Evolutionary conservation across 1,140 invertebrate species (phyloP), one percentile per base, ranked within the genome.

Genomic region (Neotoxoptera formosana): DNA sequence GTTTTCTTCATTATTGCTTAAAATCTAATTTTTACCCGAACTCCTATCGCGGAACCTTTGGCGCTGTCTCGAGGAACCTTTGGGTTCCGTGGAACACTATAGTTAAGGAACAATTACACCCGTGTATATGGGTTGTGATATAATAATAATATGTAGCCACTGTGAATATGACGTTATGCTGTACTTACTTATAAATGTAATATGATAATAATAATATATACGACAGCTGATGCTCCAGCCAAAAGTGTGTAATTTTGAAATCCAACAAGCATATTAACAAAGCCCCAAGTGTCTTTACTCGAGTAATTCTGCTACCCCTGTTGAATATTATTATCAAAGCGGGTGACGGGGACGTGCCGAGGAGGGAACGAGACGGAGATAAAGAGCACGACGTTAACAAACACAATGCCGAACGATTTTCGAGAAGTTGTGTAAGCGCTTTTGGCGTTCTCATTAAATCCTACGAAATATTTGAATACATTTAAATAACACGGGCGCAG

Each of bases 371-470:
- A 89, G 47, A 34, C 34, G 14, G 48, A 53, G 51, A 56, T 56
- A 89, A 89, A 56, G 88, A 56, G 51, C 21, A 25, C 20, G 20
- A n/a, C 25, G 90, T 91, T 91, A 91, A 91, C 90, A 76, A 91
- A 91, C 76, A 92, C 91, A 83, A 92, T 92, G 47, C 60, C 20
- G n/a, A 91, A 83, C 76, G 67, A 76, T 92, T 92, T 81, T 83
- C n/a, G n/a, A 51, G 91, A 91, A 92, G 76, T 92, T 83, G 76
- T 83, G 23, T 51, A 51, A 92, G 45, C 67, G 47, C 91, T 92
- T 92, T 92, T 83, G 76, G 47, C 76, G 20, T 92, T 92, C 47
- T 92, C 67, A 23, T 92, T 92, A 92, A 92, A 92, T 92, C 67
- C 9, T 34, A 20, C 47, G 47, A 83, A 48, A 92, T 83, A 92